Conservation (phyloP, 2,113 vertebrate species). For the Aphyosemion australe region DNA sequence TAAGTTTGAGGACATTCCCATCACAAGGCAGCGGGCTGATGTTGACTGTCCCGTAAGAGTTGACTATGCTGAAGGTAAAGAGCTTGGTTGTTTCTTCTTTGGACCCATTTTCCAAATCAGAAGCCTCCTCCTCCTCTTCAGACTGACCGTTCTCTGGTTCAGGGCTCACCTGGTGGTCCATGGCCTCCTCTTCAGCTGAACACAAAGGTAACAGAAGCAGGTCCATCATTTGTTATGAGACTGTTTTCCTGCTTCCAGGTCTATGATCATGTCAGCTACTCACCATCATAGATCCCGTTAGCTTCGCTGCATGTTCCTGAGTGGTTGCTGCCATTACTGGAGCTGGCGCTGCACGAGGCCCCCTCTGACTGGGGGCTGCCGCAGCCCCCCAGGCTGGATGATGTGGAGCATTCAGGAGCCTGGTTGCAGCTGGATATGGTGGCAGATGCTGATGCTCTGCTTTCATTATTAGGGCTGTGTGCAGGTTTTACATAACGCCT, state of each 20-base stretch:
- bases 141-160: slow-evolving; percentile 82
- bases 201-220: slow-evolving; percentile 16
- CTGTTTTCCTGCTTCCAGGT: background rate
- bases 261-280: slow-evolving; percentile 15
- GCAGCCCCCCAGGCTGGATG: slow-evolving; percentile 63
- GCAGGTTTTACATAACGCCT: slow-evolving; percentile 90
- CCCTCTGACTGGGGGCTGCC: slow-evolving; percentile 71
- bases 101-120: slow-evolving; percentile 78
- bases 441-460: slow-evolving; percentile 70
- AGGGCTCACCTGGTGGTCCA: slow-evolving; percentile 90
- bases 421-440: slow-evolving; percentile 71
- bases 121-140: slow-evolving; percentile 81
- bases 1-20: slow-evolving; percentile 90
- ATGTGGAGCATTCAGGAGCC: slow-evolving; percentile 72
- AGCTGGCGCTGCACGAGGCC: slow-evolving; percentile 71
- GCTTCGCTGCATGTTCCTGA: slow-evolving; percentile 84
- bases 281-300: slow-evolving; percentile 85
- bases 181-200: slow-evolving; percentile 89
- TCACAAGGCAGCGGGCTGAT: slow-evolving; percentile 89
- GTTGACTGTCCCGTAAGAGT: slow-evolving; percentile 93
- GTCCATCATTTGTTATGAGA: background rate
- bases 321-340: slow-evolving; percentile 73
- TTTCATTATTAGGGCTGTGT: slow-evolving; percentile 76
- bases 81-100: slow-evolving; percentile 69
- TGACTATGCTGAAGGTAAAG: slow-evolving; percentile 93